Evolutionary conservation across 1,140 invertebrate species (phyloP).

Genomic region (Drosophila gunungcola): DNA sequence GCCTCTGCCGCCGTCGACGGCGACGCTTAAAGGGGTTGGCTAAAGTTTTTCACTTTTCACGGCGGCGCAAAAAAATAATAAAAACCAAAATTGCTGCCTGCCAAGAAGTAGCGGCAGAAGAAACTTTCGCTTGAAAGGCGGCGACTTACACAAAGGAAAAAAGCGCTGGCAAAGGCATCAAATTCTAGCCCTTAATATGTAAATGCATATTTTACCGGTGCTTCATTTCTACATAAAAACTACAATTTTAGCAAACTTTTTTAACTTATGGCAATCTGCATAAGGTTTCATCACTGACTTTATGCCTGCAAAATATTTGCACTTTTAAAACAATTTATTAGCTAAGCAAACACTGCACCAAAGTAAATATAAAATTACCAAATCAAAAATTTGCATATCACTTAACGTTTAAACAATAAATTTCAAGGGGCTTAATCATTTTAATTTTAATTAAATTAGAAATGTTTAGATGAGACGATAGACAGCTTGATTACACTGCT

Average conservation of each 20-base stretch:
- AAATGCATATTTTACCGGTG: not conserved
- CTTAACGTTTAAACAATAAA: not conserved
- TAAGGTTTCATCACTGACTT: no score
- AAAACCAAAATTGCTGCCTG: constrained; percentile 71
- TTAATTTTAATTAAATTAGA: not conserved
- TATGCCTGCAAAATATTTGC: not conserved
- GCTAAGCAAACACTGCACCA: not conserved
- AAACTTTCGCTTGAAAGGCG: constrained; percentile 69
- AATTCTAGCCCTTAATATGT: not conserved
- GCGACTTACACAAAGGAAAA: constrained; percentile 33
- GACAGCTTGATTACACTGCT: not conserved
- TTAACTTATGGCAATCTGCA: no score
- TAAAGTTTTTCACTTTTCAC: constrained; percentile 65
- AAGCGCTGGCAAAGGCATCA: not conserved
- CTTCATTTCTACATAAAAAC: no score
- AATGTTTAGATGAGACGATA: not conserved
- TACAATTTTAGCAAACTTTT: no score
- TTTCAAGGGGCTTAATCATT: not conserved
- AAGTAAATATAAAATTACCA: not conserved
- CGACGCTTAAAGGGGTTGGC: constrained; percentile 65
- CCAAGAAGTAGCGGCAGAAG: constrained; percentile 43
- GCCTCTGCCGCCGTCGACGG: constrained; percentile 10
- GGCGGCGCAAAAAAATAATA: constrained; percentile 47
- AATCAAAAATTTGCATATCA: not conserved
- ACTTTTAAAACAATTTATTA: not conserved